Evolutionary conservation across 1,140 invertebrate genomes (phyloP), one percentile per base, ranked within the genome.

Genomic region (Procambarus virginalis): DNA sequence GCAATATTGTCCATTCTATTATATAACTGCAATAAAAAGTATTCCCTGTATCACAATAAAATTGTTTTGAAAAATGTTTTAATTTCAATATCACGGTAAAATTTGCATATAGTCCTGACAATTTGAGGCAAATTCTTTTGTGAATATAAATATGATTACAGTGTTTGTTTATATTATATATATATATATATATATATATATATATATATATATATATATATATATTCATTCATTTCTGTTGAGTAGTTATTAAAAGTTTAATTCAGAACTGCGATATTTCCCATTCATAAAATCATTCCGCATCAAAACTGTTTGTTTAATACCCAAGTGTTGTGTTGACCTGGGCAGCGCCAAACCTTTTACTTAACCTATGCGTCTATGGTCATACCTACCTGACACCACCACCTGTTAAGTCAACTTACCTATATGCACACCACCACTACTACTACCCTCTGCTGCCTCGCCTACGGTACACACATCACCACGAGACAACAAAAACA

Each of bases 1-100:
- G 49, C 55, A 81, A 81, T 81, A 81, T 81, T 55, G 48, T 60
- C 79, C 79, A 60, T 60, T 81, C 79, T 81, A 60, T 81, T 81
- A 17, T 46, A 2, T 45, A 60, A 81, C 51, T 60, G 79, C 55
- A 81, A 81, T 60, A 81, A 79, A 79, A 80, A 81, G 22, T 60
- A 64, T 64, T 60, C 79, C 55, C 79, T 46, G 10, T 60, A 81
- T 60, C 79, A 68, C 64, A 81, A 34, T 81, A 77, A 77, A 77
- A 68, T 20, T 68, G 64, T 68, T 68, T 68, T 68, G 64, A 64
- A 60, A 81, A 81, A 81, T 60, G 79, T 81, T 60, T 45, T 58
- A 81, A 81, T 34, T 81, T 60, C 79, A 60, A 81, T 81, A 81
- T 81, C 79, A 81, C 79, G 22, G 79, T 60, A 55, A 60, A 60